phyloP scores from a whole-genome alignment of 2,888 invertebrate genomes.

The Zygogramma bicolorata region DNA sequence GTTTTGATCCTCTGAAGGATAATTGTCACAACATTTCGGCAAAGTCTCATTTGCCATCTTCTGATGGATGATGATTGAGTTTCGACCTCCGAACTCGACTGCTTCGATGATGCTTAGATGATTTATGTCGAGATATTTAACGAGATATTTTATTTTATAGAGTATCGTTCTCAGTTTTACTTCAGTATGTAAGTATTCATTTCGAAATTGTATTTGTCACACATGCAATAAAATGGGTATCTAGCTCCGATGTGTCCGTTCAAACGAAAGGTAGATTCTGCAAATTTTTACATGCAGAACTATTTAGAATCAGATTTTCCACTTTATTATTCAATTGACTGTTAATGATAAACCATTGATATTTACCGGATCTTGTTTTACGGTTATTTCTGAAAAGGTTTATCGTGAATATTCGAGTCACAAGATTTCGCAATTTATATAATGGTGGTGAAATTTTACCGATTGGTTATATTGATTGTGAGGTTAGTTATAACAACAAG shows the following conservation, averaged over 20 bases:
- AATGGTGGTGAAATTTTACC: background rate
- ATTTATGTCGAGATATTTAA: too few relatives aligned
- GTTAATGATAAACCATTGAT: background rate
- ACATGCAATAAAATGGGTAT: constrained; percentile 18
- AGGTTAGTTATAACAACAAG: background rate
- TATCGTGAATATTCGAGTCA: background rate
- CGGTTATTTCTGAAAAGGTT: background rate
- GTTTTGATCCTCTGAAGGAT: too few relatives aligned
- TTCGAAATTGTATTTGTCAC: constrained; percentile 25
- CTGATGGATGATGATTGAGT: too few relatives aligned
- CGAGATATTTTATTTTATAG: too few relatives aligned
- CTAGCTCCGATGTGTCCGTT: constrained; percentile 19
- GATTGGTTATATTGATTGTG: background rate
- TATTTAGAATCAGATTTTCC: background rate
- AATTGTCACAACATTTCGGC: too few relatives aligned
- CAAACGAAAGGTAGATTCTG: background rate
- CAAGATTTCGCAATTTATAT: background rate
- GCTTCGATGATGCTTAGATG: too few relatives aligned
- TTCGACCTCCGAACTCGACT: too few relatives aligned
- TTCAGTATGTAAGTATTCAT: constrained; percentile 14
- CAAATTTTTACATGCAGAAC: background rate
- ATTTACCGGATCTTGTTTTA: background rate
- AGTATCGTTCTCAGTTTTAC: too few relatives aligned
- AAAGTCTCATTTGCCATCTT: too few relatives aligned
- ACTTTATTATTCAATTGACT: background rate